Percentiles rank a stretch among this genome's conserved stretches.
phyloP scores from a whole-genome alignment of 1,140 invertebrate genomes.

The Penaeus vannamei region DNA sequence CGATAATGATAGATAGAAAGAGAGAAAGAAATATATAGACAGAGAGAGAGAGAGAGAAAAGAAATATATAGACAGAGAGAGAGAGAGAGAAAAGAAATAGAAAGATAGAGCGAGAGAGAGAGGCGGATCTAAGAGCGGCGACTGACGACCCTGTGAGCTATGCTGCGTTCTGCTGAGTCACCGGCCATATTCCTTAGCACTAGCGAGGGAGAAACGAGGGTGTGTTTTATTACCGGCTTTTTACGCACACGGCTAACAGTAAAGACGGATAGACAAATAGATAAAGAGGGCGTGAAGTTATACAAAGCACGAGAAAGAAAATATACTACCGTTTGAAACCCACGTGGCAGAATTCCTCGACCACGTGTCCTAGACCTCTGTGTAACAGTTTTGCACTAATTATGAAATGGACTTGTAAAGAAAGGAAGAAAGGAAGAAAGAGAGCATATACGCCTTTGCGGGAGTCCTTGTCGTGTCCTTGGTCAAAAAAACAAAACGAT shows the following conservation, averaged over 20 bases:
- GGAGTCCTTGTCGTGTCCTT: no score
- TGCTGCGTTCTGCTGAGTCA: no score
- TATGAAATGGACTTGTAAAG: no score
- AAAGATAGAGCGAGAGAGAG: background rate
- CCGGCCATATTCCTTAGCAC: background rate
- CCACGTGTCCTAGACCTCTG: no score
- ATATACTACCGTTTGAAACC: no score
- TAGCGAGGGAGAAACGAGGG: conserved; percentile 1
- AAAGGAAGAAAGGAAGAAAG: no score
- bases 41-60: background rate
- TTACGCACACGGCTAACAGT: background rate
- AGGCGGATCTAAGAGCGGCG: no score
- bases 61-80: background rate
- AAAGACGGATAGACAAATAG: conserved; percentile 44
- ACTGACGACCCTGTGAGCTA: background rate
- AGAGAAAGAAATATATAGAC: background rate
- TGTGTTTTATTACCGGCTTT: conserved; percentile 1
- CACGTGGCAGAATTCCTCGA: no score
- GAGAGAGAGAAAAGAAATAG: background rate
- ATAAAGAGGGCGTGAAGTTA: conserved; percentile 17
- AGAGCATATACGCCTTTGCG: no score
- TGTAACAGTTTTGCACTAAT: no score
- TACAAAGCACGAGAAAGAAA: no score
- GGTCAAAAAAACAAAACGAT: no score
- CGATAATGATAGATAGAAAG: background rate